Evolutionary conservation across 92 coral and sea anemone species (phyloP), one percentile per base, ranked within the genome.

Genomic region (Phymanthus crucifer): DNA sequence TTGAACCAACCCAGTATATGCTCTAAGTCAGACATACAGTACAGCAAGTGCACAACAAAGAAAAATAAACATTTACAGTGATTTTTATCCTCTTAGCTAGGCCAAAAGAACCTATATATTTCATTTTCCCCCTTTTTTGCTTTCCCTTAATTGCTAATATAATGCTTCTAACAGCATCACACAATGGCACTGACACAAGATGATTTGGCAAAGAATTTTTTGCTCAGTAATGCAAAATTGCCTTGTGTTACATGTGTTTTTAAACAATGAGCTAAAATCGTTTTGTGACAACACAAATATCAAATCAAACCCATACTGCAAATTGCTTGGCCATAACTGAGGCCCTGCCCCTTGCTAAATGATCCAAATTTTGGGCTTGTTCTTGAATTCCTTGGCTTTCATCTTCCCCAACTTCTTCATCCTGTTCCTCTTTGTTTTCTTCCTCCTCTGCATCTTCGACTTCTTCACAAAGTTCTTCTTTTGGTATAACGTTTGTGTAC

Each of bases 291-390:
- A n/a, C n/a, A n/a, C n/a, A n/a, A n/a, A n/a, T n/a, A n/a, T n/a
- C n/a, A n/a, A n/a, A 4, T 82, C 74, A 82, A 38, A 82, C 74
- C 86, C 86, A 82, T 13, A 73, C 58, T 65, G 43, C 86, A 40
- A 82, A 10, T 27, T 82, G 86, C 52, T 61, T 82, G 9, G 37
- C 32, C 45, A 40, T 38, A 54, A 11, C 16, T 18, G 66, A n/a
- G 21, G 71, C 71, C 56, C 68, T 80, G 17, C 72, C 38, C 19
- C 45, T 57, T 1, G 66, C 33, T 48, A 23, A 21, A 32, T 80
- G 78, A 24, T 33, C 52, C 36, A 61, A 61, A 18, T 61, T 10
- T 61, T 27, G 68, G 1, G 40, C 69, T 71, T 54, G 78, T 23
- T 46, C n/a, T n/a, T n/a, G n/a, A n/a, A n/a, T n/a, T n/a, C n/a